Evolutionary conservation across 2,888 invertebrate species (phyloP).

Genomic region (Caenorhabditis becei): DNA sequence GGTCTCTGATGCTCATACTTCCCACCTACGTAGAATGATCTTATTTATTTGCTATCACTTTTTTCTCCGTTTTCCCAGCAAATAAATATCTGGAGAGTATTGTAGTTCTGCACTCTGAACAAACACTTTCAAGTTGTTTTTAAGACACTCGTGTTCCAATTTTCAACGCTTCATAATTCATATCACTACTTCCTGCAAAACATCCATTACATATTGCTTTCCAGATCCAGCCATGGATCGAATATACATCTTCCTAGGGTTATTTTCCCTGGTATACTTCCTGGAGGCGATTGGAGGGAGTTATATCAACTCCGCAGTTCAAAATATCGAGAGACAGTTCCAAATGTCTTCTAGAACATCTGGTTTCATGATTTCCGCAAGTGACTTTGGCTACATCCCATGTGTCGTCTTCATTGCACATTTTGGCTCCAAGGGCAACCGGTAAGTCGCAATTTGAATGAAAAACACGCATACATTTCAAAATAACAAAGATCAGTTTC

Average conservation of each 20-base stretch:
- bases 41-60: conserved; percentile 16
- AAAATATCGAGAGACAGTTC: conserved; percentile 81
- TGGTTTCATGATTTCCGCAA: conserved; percentile 80
- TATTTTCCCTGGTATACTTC: conserved; percentile 79
- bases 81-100: not conserved
- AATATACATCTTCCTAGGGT: conserved; percentile 74
- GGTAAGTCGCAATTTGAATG: conserved; percentile 37
- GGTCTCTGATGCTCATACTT: not conserved
- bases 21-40: not conserved
- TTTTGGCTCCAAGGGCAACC: conserved; percentile 78
- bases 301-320: conserved; percentile 79
- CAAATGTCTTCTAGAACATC: conserved; percentile 79
- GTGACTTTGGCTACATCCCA: conserved; percentile 81
- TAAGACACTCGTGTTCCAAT: conserved; percentile 9
- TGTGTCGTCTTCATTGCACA: conserved; percentile 80
- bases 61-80: not conserved
- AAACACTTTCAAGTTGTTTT: conserved; percentile 14
- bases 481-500: not conserved
- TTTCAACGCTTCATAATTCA: conserved; percentile 7
- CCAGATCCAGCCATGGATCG: conserved; percentile 66
- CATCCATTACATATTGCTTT: not conserved
- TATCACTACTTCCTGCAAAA: not conserved
- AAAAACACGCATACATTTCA: not conserved
- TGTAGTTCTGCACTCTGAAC: conserved; percentile 1
- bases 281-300: conserved; percentile 78